These are phyloP conservation scores for Antrozous pallidus DNA, from an alignment of 2,797 vertebrate species.

Conservation along the genomic window DNA sequence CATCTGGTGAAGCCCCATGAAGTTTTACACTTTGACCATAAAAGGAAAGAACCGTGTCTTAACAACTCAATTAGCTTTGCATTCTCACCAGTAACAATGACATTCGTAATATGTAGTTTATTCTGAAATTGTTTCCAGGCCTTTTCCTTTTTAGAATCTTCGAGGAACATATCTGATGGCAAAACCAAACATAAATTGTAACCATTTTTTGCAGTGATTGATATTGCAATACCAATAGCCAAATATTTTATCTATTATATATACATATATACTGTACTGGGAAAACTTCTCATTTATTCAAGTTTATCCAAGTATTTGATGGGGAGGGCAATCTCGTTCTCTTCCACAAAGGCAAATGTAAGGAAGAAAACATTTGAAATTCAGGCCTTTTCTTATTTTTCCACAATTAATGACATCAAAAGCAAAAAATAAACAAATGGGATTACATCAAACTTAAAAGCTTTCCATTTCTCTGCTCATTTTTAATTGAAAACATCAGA, in stretches of 20 bases:
- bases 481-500: background rate
- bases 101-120: background rate
- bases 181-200: conserved; percentile 15
- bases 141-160: background rate
- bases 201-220: background rate
- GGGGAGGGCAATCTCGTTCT: background rate
- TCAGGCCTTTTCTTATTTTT: conserved; percentile 3
- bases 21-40: background rate
- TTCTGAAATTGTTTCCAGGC: background rate
- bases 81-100: conserved; percentile 3
- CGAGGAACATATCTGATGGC: background rate
- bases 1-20: background rate
- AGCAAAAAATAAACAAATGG: background rate
- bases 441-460: background rate
- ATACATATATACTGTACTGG: background rate
- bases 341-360: background rate
- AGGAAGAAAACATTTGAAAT: background rate
- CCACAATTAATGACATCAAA: background rate
- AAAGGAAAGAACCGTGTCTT: conserved; percentile 11
- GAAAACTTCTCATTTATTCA: background rate
- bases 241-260: background rate
- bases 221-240: background rate
- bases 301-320: background rate
- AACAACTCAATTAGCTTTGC: background rate
- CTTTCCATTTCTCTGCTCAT: background rate